These are phyloP conservation scores for Oreohelix idahoensis DNA, from an alignment of 1,140 invertebrate species.

Conservation along the genomic window DNA sequence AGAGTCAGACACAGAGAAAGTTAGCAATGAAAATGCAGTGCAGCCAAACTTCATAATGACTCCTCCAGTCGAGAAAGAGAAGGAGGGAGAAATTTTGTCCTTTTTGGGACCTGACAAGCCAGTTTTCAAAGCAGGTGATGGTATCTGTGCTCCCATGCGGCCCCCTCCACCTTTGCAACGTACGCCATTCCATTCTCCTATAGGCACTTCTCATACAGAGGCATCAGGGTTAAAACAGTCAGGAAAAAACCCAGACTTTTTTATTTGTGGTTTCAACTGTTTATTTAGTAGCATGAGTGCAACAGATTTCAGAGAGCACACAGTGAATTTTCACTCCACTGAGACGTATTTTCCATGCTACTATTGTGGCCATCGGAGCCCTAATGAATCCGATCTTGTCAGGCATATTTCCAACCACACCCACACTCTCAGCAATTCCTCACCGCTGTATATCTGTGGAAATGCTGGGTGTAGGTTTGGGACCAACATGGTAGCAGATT, in stretches of 20 bases:
- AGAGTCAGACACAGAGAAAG: background rate
- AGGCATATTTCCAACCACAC: constrained; percentile 53
- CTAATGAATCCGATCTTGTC: constrained; percentile 53
- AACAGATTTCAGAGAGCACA: constrained; percentile 55
- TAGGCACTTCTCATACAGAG: background rate
- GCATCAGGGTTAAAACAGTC: background rate
- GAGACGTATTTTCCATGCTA: constrained; percentile 54
- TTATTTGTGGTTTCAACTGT: constrained; percentile 60
- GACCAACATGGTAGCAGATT: constrained; percentile 55
- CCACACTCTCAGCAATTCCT: constrained; percentile 53
- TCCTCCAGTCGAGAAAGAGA: constrained; percentile 22
- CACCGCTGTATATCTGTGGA: constrained; percentile 56
- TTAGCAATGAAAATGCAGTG: background rate
- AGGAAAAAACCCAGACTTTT: constrained; percentile 49
- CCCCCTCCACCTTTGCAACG: constrained; percentile 23
- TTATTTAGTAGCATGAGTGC: constrained; percentile 53
- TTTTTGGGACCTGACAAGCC: constrained; percentile 35
- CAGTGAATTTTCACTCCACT: constrained; percentile 45
- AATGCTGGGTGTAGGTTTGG: constrained; percentile 53
- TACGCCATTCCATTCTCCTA: background rate
- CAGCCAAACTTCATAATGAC: constrained; percentile 16
- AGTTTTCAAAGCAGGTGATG: constrained; percentile 1
- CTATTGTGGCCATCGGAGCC: constrained; percentile 56
- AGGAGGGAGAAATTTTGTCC: constrained; percentile 23
- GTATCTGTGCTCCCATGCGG: background rate